phyloP scores from a whole-genome alignment of 2,888 invertebrate species.

The Gnatocerus cornutus region DNA sequence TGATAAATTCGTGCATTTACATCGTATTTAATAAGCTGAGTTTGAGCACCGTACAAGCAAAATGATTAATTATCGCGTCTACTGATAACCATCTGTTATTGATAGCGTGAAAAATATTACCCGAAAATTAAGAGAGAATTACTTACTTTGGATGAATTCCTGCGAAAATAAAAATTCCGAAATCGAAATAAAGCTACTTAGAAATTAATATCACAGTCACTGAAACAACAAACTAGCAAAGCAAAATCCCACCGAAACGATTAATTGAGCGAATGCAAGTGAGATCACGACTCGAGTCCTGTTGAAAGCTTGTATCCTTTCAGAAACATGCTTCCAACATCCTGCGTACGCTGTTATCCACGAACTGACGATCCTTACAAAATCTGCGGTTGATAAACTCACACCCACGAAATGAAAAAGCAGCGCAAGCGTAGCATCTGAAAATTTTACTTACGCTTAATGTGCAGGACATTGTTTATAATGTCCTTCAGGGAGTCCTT shows the following conservation, averaged over 20 bases:
- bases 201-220: constrained; percentile 50
- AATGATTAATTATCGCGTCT: constrained; percentile 30
- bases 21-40: constrained; percentile 10
- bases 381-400: constrained; percentile 49
- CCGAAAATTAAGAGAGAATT: neutral
- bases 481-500: constrained; percentile 21
- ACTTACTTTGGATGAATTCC: constrained; percentile 46
- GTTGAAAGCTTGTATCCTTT: constrained; percentile 19
- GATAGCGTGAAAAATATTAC: neutral
- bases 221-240: constrained; percentile 28
- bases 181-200: constrained; percentile 32
- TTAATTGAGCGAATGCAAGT: constrained; percentile 17
- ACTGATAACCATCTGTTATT: constrained; percentile 31
- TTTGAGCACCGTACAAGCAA: constrained; percentile 3
- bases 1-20: too few relatives aligned
- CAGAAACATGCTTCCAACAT: constrained; percentile 33
- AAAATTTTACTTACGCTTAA: constrained; percentile 18
- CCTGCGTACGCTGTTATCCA: constrained; percentile 39
- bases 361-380: constrained; percentile 44
- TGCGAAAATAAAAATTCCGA: constrained; percentile 28
- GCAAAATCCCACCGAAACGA: constrained; percentile 6
- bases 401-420: constrained; percentile 44
- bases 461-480: constrained; percentile 21
- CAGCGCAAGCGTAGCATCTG: constrained; percentile 45
- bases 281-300: constrained; percentile 32